Percentiles rank a stretch among this genome's conserved stretches.
Conservation (phyloP, 2,888 invertebrate genomes). For the Limnephilus marmoratus region DNA sequence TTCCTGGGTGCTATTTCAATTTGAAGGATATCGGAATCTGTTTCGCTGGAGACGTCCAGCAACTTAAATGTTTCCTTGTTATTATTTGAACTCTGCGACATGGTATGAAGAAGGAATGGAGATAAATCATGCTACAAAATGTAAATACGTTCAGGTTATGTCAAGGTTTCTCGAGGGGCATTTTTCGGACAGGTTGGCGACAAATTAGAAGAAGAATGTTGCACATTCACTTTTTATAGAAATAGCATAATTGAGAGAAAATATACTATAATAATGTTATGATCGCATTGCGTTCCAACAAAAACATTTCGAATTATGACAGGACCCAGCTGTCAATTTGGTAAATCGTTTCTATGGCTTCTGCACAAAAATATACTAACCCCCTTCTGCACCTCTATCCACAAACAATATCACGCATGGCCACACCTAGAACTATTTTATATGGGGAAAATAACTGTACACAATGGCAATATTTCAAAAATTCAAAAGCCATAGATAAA, state of each 20-base stretch:
- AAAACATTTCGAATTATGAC: slow-evolving; percentile 41
- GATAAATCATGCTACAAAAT: slow-evolving; percentile 52
- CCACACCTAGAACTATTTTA: background rate
- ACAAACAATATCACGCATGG: slow-evolving; percentile 1
- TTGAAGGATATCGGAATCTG: slow-evolving; percentile 79
- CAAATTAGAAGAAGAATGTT: background rate
- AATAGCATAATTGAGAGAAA: background rate
- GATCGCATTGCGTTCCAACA: slow-evolving; percentile 8
- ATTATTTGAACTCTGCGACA: slow-evolving; percentile 69
- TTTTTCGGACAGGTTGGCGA: background rate
- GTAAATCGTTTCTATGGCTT: background rate
- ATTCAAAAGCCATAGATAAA: slow-evolving; percentile 49
- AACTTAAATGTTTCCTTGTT: slow-evolving; percentile 82
- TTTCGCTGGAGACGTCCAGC: slow-evolving; percentile 79
- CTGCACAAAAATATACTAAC: no score
- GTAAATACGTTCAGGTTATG: slow-evolving; percentile 56
- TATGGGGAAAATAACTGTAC: background rate
- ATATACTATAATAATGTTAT: background rate
- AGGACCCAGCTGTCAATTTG: slow-evolving; percentile 52
- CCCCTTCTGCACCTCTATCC: background rate
- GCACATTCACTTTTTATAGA: background rate
- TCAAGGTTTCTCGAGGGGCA: slow-evolving; percentile 50
- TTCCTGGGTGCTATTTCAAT: slow-evolving; percentile 78
- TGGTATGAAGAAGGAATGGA: slow-evolving; percentile 42
- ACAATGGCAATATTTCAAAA: slow-evolving; percentile 28